Base-by-base conservation (phyloP, 2,888 invertebrate species). In the Himalopsyche tibetana region DNA sequence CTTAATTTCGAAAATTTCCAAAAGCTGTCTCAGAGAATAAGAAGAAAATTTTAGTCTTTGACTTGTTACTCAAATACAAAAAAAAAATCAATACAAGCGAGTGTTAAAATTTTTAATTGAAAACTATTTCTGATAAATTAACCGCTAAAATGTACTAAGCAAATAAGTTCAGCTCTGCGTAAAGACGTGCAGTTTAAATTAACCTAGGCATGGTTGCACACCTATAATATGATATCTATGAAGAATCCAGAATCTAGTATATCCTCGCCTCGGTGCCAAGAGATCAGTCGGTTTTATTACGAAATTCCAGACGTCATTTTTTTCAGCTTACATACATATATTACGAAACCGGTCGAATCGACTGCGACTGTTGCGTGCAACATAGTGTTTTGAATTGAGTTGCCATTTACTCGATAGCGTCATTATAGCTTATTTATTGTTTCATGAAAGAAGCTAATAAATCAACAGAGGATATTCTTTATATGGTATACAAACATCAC, bases 241-340 rank as follows among this genome's bases (percentile, higher is more conserved):
- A 36, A 28, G 74, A 74, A 38, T 74, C 74, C 15, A 36, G 74
- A 74, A 74, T 36, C 36, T 36, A 1, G 74, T 74, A 15, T 74
- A 74, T 74, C 74, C 36, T 15, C 36, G 3, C 15, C 36, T 36
- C 74, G 36, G 12, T 6, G 36, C 28, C 74, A 38, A 36, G 51
- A 8, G 74, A 74, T 74, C 74, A 74, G 74, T 74, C 74, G 74
- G 36, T 74, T 74, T 74, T 74, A 74, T 74, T 74, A 36, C 74
- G 12, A 36, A 38, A 74, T 36, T 74, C 74, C 74, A 28, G 28
- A 36, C 38, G 74, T 36, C 2, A 28, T 28, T 74, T 74, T 69
- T 74, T 51, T 51, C 51, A 51, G 51, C 51, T 51, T 36, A 74
- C 74, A 74, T 36, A 74, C 74, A 74, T 74, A 19, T 19, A 38